Evolutionary conservation across 2,888 invertebrate species (phyloP).

Genomic region (Callyntrura guangdongensis): DNA sequence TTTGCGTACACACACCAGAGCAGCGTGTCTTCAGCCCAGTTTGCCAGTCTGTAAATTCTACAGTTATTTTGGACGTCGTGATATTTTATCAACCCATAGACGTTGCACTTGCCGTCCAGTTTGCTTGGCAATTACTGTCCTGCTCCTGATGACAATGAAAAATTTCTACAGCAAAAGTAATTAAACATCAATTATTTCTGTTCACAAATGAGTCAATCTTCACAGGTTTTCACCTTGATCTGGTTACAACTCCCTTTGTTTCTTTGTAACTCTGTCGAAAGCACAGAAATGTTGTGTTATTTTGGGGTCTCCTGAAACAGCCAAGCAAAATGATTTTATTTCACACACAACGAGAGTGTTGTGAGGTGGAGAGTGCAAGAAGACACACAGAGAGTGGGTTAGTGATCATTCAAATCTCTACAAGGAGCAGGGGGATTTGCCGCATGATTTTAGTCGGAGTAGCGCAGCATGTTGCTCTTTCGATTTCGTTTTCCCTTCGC

Average conservation of each 20-base stretch:
- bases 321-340: constrained; percentile 16
- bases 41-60: too few relatives aligned
- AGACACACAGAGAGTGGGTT: too few relatives aligned
- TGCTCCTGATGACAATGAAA: too few relatives aligned
- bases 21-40: too few relatives aligned
- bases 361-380: too few relatives aligned
- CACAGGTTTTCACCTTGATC: too few relatives aligned
- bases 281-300: neutral
- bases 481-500: neutral
- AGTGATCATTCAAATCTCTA: neutral
- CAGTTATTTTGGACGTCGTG: too few relatives aligned
- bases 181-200: constrained; percentile 46
- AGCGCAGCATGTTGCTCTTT: constrained; percentile 52
- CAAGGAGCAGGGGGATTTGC: neutral
- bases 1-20: too few relatives aligned
- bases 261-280: constrained; percentile 8
- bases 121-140: too few relatives aligned
- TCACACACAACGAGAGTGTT: neutral
- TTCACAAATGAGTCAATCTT: constrained; percentile 46
- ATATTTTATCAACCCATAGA: too few relatives aligned
- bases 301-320: neutral
- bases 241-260: neutral
- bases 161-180: neutral
- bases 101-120: too few relatives aligned
- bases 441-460: constrained; percentile 18